Percentiles rank a stretch among this genome's conserved stretches.
These are phyloP conservation scores for Drosophila histrio DNA, from an alignment of 2,888 invertebrate species.

Conservation along the genomic window DNA sequence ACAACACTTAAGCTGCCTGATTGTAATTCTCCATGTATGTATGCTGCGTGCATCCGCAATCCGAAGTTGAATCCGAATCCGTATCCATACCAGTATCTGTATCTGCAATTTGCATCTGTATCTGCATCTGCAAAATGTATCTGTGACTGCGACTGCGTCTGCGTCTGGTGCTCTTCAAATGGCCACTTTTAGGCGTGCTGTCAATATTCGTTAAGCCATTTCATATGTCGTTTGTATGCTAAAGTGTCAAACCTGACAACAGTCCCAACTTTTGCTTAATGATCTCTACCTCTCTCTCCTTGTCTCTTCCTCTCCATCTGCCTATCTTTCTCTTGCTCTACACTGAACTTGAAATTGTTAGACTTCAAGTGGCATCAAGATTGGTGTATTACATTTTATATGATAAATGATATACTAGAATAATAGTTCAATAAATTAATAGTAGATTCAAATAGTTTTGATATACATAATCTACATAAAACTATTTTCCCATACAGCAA, in stretches of 20 bases:
- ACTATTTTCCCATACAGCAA: no score
- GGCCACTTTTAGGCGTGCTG: slow-evolving; percentile 75
- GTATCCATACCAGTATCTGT: slow-evolving; percentile 16
- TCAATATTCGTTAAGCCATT: slow-evolving; percentile 80
- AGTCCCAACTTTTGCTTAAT: slow-evolving; percentile 77
- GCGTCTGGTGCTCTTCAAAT: slow-evolving; percentile 55
- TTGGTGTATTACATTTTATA: not conserved
- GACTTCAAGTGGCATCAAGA: no score
- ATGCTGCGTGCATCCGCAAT: slow-evolving; percentile 48
- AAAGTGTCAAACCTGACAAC: slow-evolving; percentile 81
- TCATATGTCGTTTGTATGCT: slow-evolving; percentile 76
- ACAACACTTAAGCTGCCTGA: slow-evolving; percentile 46
- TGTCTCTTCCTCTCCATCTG: not conserved
- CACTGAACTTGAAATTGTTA: not conserved
- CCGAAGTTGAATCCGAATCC: slow-evolving; percentile 16
- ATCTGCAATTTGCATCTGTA: slow-evolving; percentile 14
- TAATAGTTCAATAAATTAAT: no score
- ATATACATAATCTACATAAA: no score
- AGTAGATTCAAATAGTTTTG: no score
- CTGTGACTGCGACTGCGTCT: slow-evolving; percentile 27
- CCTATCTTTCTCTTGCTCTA: not conserved
- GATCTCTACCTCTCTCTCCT: slow-evolving; percentile 49
- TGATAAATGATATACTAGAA: not conserved
- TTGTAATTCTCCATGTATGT: slow-evolving; percentile 46
- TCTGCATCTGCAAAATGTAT: not conserved